Conservation (phyloP, 2,113 vertebrate genomes). For the Cebidichthys violaceus region DNA sequence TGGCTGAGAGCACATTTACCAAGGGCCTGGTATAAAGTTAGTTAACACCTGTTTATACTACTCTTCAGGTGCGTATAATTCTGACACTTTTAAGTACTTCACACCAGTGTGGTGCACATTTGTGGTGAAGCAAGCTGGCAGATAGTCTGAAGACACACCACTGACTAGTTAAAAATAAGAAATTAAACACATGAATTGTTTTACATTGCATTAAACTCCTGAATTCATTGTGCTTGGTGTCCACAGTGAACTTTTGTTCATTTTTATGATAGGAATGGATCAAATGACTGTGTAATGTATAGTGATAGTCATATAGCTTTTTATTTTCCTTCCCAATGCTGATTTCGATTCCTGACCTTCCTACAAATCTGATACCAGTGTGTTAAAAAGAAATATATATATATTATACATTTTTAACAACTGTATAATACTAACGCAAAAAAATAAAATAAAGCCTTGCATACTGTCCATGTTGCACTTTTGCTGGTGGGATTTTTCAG, state of each 20-base stretch:
- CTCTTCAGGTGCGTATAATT: not conserved
- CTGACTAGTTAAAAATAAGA: not conserved
- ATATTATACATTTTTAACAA: too few species aligned
- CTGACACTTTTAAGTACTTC: constrained; percentile 17
- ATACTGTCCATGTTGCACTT: not conserved
- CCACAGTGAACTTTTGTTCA: not conserved
- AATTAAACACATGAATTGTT: not conserved
- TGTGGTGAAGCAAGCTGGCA: not conserved
- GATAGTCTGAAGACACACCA: not conserved
- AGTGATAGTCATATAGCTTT: not conserved
- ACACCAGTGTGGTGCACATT: not conserved
- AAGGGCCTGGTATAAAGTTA: constrained; percentile 51
- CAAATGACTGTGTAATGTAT: not conserved
- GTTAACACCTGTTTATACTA: constrained; percentile 58
- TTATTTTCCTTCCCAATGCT: not conserved
- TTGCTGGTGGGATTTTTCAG: too few species aligned
- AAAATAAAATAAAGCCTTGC: not conserved
- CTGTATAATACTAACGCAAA: too few species aligned
- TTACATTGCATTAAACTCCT: not conserved
- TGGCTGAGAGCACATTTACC: constrained; percentile 48
- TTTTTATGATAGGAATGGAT: not conserved
- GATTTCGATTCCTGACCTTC: not conserved
- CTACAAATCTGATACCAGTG: too few species aligned
- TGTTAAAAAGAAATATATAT: too few species aligned
- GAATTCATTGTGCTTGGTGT: not conserved